Conservation (phyloP, 1,140 invertebrate species). For the Parapsyche elsis region DNA sequence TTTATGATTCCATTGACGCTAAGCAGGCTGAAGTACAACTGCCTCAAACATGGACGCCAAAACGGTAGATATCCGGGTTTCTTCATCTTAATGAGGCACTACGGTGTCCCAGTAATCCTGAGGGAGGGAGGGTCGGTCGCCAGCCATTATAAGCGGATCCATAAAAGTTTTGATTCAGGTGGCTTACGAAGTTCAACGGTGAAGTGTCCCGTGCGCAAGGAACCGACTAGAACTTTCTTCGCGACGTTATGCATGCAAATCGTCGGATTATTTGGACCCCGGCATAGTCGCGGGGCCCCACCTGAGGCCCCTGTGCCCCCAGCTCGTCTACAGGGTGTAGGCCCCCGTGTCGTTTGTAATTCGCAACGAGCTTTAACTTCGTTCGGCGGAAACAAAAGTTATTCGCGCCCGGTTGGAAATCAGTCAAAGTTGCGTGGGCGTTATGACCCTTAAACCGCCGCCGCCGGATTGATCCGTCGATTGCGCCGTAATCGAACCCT, state of each 20-base stretch:
- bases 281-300: background rate
- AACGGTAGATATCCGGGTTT: background rate
- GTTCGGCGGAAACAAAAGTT: constrained; percentile 22
- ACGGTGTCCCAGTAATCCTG: background rate
- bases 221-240: constrained; percentile 5
- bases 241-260: constrained; percentile 46
- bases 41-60: background rate
- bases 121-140: background rate
- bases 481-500: constrained; percentile 26
- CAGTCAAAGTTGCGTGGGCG: constrained; percentile 2
- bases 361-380: background rate
- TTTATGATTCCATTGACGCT: background rate
- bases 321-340: background rate
- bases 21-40: background rate
- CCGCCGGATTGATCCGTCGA: constrained; percentile 27
- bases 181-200: constrained; percentile 17
- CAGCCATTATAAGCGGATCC: constrained; percentile 24
- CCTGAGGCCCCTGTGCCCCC: background rate
- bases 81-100: background rate
- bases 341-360: background rate
- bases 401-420: background rate
- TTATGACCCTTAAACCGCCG: constrained; percentile 10
- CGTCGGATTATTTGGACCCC: constrained; percentile 28
- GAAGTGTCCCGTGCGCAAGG: background rate
- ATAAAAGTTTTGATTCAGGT: constrained; percentile 45